Conservation (phyloP, 2,113 vertebrate species). For the Axis porcinus region DNA sequence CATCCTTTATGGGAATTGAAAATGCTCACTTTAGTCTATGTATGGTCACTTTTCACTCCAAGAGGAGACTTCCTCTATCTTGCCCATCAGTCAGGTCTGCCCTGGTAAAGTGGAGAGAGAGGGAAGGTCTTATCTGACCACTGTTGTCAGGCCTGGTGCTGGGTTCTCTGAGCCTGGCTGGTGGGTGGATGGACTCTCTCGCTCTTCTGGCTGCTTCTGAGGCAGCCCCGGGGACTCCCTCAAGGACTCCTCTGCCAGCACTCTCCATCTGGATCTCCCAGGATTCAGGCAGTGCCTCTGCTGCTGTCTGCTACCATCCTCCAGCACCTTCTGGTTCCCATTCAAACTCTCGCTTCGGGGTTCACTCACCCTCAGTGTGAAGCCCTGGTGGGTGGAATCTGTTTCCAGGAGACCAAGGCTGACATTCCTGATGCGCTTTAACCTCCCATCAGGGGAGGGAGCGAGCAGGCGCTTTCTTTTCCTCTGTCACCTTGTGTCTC, state of each 20-base stretch:
- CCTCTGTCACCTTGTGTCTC: no score
- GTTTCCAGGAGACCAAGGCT: not conserved
- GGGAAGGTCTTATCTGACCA: not conserved
- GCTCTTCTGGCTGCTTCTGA: not conserved
- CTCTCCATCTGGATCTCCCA: not conserved
- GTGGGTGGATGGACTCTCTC: not conserved
- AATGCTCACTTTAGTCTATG: not conserved
- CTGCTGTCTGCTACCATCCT: not conserved
- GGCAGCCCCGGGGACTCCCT: not conserved
- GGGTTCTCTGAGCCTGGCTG: not conserved
- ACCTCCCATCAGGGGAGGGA: not conserved
- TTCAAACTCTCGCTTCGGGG: not conserved
- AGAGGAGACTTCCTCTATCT: not conserved
- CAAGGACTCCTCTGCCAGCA: no score
- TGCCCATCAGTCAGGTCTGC: accelerated
- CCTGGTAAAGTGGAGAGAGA: not conserved
- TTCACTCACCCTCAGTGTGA: not conserved
- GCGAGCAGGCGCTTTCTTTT: not conserved
- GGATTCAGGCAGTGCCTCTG: not conserved
- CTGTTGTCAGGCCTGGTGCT: accelerated
- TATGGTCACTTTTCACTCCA: not conserved
- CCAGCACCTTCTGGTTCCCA: not conserved
- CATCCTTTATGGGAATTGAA: not conserved
- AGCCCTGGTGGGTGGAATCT: not conserved
- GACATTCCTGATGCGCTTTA: not conserved